These are phyloP conservation scores for Pammene aurita DNA, from an alignment of 2,888 invertebrate genomes.

Conservation along the genomic window DNA sequence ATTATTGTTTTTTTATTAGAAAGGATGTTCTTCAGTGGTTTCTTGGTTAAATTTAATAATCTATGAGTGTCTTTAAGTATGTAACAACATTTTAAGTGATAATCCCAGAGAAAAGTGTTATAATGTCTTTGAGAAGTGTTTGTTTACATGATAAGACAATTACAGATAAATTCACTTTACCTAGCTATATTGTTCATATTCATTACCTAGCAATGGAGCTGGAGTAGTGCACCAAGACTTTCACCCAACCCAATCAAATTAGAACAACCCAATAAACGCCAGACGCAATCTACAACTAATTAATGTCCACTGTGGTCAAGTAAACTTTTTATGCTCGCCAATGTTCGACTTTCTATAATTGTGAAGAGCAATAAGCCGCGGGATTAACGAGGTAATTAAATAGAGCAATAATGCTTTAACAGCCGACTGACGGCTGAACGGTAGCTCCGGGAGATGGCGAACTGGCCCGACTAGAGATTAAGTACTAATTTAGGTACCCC, in stretches of 20 bases:
- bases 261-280: constrained; percentile 16
- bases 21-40: too few species aligned
- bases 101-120: too few species aligned
- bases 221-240: neutral
- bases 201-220: neutral
- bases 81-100: too few species aligned
- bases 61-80: too few species aligned
- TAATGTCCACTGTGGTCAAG: constrained; percentile 21
- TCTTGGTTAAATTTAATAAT: too few species aligned
- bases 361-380: constrained; percentile 53
- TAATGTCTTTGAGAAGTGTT: too few species aligned
- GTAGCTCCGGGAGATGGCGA: constrained; percentile 33
- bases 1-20: too few species aligned
- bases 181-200: neutral
- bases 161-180: too few species aligned
- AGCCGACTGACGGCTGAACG: constrained; percentile 57
- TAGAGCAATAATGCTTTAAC: constrained; percentile 70
- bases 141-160: too few species aligned
- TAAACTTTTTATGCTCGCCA: constrained; percentile 31
- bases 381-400: constrained; percentile 72
- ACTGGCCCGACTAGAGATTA: neutral
- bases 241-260: constrained; percentile 9
- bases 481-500: neutral
- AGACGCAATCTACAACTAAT: constrained; percentile 24
- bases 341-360: constrained; percentile 39